A percentile compares a stretch with the other conserved stretches of the same genome.
These are phyloP conservation scores for Bugula neritina DNA, from an alignment of 2,888 invertebrate species.

Conservation along the genomic window DNA sequence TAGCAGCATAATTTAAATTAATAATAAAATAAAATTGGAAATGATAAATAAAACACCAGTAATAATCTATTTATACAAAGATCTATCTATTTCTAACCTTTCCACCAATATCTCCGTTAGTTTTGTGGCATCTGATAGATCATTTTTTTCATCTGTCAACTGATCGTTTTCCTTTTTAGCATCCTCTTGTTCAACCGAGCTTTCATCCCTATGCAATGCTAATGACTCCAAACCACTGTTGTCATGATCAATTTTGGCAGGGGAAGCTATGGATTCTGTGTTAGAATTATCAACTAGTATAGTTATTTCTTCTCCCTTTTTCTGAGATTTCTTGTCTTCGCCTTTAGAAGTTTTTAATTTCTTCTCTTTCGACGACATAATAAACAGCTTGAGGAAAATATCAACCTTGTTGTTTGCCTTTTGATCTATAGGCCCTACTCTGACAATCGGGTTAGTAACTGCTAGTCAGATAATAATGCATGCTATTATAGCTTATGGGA, in stretches of 20 bases:
- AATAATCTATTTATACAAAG: no score
- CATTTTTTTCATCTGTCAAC: not conserved
- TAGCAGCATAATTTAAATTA: no score
- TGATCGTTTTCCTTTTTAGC: not conserved
- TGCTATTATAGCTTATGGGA: no score
- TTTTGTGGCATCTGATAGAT: slow-evolving; percentile 29
- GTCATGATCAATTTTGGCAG: slow-evolving; percentile 4
- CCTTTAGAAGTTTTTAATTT: slow-evolving; percentile 37
- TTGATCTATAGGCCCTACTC: no score
- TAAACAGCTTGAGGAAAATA: no score
- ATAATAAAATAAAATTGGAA: no score
- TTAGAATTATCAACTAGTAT: slow-evolving; percentile 33
- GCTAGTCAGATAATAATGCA: no score
- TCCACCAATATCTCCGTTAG: slow-evolving; percentile 30
- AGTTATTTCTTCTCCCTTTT: slow-evolving; percentile 40
- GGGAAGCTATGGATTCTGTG: slow-evolving; percentile 10
- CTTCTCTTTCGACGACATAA: slow-evolving; percentile 41
- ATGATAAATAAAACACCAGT: no score
- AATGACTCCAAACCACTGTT: not conserved
- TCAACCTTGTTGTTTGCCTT: no score
- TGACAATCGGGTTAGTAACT: not conserved
- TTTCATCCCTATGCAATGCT: not conserved
- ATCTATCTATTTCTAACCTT: no score
- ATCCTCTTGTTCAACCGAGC: not conserved
- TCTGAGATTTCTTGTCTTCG: slow-evolving; percentile 38